Conservation (phyloP, 2,113 vertebrate species). For the Varanus salvator region DNA sequence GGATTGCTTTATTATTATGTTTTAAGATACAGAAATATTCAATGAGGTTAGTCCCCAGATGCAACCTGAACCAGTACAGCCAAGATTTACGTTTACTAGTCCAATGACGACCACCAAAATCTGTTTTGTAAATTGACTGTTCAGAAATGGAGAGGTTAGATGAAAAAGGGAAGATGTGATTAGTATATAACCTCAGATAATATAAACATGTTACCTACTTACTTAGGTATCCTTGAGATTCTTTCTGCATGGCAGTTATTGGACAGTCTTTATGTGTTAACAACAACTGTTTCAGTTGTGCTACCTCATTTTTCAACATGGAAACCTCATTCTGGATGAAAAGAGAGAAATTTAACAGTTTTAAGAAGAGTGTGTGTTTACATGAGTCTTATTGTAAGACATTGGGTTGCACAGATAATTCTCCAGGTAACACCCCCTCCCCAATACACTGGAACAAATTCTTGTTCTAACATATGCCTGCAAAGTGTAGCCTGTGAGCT, state of each 20-base stretch:
- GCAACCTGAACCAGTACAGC: background rate
- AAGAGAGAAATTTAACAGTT: slow-evolving; percentile 51
- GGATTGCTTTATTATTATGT: too few relatives aligned
- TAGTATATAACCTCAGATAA: background rate
- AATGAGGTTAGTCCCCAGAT: background rate
- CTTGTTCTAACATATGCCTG: background rate
- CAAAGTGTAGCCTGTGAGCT: background rate
- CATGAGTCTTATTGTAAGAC: background rate
- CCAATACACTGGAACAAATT: background rate
- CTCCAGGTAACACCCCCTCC: background rate
- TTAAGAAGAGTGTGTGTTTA: background rate
- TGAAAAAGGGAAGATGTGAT: background rate
- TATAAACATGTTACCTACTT: slow-evolving; percentile 78
- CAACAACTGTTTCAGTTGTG: slow-evolving; percentile 98
- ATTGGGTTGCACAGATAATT: background rate
- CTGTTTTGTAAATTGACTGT: background rate
- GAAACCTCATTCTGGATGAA: slow-evolving; percentile 94
- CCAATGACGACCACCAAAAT: background rate
- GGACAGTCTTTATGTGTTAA: slow-evolving; percentile 99
- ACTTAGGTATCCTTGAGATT: slow-evolving; percentile 99
- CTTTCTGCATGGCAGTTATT: slow-evolving; percentile 99
- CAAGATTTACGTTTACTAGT: background rate
- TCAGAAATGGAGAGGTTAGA: background rate
- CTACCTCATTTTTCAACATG: slow-evolving; percentile 98
- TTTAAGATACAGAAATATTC: too few relatives aligned